These are phyloP conservation scores for Mormyrus lacerda DNA, from an alignment of 2,113 vertebrate species.

Conservation along the genomic window DNA sequence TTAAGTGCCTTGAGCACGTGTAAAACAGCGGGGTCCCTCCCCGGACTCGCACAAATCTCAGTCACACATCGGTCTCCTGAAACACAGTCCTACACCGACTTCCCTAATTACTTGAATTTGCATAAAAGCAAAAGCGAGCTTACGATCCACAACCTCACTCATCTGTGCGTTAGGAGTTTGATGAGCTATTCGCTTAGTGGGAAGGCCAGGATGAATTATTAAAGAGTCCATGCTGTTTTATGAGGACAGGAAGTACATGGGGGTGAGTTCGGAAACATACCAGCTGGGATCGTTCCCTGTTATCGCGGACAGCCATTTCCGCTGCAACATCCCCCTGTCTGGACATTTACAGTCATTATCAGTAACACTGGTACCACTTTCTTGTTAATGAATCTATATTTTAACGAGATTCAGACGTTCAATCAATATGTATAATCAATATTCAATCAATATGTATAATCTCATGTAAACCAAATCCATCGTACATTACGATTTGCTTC, in stretches of 20 bases:
- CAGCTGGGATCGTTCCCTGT: neutral
- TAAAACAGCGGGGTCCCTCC: neutral
- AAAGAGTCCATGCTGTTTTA: constrained; percentile 5
- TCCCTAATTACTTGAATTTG: neutral
- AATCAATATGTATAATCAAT: neutral
- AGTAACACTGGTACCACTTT: neutral
- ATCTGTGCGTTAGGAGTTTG: neutral
- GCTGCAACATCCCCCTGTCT: neutral
- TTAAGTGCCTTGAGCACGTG: neutral
- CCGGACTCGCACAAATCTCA: neutral
- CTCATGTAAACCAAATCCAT: neutral
- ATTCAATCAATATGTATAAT: neutral
- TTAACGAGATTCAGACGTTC: neutral
- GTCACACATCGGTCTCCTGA: neutral
- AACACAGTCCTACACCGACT: neutral
- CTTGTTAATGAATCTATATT: neutral
- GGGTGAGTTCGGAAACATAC: neutral
- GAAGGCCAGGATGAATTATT: constrained; percentile 22
- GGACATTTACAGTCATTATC: neutral
- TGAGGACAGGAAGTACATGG: neutral
- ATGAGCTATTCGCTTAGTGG: constrained; percentile 15
- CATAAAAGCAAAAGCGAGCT: neutral
- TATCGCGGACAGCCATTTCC: neutral
- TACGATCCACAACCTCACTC: neutral
- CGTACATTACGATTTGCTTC: neutral